Conservation (phyloP, 2,797 vertebrate genomes). For the Capromys pilorides region DNA sequence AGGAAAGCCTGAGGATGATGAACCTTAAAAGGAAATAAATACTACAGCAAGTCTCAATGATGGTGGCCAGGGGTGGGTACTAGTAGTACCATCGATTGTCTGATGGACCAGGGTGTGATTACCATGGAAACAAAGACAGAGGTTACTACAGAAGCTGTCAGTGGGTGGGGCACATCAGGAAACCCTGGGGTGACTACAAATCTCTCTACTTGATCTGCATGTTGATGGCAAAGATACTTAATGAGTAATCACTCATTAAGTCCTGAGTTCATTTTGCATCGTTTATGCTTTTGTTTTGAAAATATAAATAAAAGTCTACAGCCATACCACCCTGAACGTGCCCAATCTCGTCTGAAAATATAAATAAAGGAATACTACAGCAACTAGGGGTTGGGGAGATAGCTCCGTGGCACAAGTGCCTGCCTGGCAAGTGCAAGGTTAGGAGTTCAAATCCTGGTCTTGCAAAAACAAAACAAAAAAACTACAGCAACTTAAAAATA, state of each 20-base stretch:
- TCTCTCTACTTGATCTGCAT: background rate
- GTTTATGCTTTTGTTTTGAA: background rate
- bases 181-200: background rate
- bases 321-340: too few species aligned
- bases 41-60: background rate
- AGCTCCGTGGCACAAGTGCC: too few species aligned
- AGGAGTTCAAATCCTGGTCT: too few species aligned
- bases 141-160: background rate
- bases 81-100: background rate
- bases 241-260: background rate
- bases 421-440: too few species aligned
- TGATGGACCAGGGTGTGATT: background rate
- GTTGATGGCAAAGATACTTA: background rate
- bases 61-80: background rate
- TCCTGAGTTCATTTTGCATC: background rate
- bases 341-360: too few species aligned
- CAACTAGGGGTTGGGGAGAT: too few species aligned
- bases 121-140: background rate
- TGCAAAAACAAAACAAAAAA: too few species aligned
- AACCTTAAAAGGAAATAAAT: background rate
- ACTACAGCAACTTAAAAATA: background rate
- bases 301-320: slow-evolving; percentile 37
- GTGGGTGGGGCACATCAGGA: background rate
- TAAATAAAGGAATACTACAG: too few species aligned
- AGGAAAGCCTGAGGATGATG: background rate